These are phyloP conservation scores for Callyntrura sp. DNA, from an alignment of 2,888 invertebrate genomes.

Conservation along the genomic window DNA sequence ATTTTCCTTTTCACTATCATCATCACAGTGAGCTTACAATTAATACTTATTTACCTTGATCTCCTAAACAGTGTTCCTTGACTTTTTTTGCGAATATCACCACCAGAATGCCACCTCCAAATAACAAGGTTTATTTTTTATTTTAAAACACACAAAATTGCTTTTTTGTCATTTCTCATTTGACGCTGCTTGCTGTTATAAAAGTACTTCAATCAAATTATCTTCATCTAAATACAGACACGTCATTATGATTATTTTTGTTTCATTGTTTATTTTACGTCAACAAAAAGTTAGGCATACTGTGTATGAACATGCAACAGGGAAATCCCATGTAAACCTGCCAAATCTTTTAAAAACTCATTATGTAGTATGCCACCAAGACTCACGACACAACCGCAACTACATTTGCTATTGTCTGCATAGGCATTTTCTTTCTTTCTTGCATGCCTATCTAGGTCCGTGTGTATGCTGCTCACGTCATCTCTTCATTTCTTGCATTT, in stretches of 20 bases:
- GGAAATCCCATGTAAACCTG: slow-evolving; percentile 5
- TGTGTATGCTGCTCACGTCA: background rate
- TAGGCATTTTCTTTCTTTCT: background rate
- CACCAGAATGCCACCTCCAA: slow-evolving; percentile 44
- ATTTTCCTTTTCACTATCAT: slow-evolving; percentile 3
- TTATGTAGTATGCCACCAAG: background rate
- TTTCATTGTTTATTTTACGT: slow-evolving; percentile 6
- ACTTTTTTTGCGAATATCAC: slow-evolving; percentile 59
- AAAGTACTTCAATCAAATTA: slow-evolving; percentile 5
- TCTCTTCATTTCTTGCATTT: background rate
- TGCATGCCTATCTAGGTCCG: background rate
- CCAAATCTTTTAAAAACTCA: background rate
- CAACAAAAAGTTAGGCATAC: background rate
- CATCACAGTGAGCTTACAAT: slow-evolving; percentile 7
- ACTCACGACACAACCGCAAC: background rate
- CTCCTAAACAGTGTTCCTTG: slow-evolving; percentile 66
- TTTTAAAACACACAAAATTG: slow-evolving; percentile 20
- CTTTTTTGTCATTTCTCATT: background rate
- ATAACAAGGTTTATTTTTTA: background rate
- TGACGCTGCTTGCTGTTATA: background rate
- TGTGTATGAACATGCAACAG: slow-evolving; percentile 21
- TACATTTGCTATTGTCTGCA: background rate
- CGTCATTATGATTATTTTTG: background rate
- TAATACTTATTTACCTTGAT: slow-evolving; percentile 69
- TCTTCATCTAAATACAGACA: slow-evolving; percentile 11